A percentile compares a stretch with the other conserved stretches of the same genome.
These are phyloP conservation scores for Schizaphis graminum DNA, from an alignment of 2,888 invertebrate species.

Conservation along the genomic window DNA sequence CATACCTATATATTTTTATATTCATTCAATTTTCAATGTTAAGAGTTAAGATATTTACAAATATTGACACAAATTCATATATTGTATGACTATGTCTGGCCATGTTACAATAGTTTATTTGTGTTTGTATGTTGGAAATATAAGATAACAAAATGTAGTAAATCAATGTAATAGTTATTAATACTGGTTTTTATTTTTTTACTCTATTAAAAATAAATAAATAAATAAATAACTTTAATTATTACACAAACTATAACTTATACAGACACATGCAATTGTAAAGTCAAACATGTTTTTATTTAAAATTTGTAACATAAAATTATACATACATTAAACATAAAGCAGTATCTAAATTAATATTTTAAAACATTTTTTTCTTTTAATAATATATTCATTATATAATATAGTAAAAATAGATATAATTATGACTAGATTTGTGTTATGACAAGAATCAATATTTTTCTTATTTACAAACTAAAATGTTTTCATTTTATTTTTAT, in stretches of 20 bases:
- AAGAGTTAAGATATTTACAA: too few species aligned
- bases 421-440: conserved; percentile 63
- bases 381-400: background rate
- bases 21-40: too few species aligned
- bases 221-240: conserved; percentile 42
- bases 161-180: background rate
- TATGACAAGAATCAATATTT: conserved; percentile 63
- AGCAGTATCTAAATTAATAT: conserved; percentile 15
- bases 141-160: background rate
- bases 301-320: conserved; percentile 24
- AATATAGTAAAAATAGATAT: conserved; percentile 28
- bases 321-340: conserved; percentile 19
- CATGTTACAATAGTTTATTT: background rate
- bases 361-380: conserved; percentile 17
- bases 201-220: conserved; percentile 47
- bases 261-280: conserved; percentile 19
- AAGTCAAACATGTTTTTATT: conserved; percentile 38
- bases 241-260: conserved; percentile 41
- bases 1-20: too few species aligned
- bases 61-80: too few species aligned
- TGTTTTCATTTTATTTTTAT: conserved; percentile 9
- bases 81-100: background rate
- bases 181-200: conserved; percentile 33
- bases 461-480: conserved; percentile 48
- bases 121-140: background rate